phyloP scores from a whole-genome alignment of 1,140 invertebrate genomes.

The Drosophila elegans region DNA sequence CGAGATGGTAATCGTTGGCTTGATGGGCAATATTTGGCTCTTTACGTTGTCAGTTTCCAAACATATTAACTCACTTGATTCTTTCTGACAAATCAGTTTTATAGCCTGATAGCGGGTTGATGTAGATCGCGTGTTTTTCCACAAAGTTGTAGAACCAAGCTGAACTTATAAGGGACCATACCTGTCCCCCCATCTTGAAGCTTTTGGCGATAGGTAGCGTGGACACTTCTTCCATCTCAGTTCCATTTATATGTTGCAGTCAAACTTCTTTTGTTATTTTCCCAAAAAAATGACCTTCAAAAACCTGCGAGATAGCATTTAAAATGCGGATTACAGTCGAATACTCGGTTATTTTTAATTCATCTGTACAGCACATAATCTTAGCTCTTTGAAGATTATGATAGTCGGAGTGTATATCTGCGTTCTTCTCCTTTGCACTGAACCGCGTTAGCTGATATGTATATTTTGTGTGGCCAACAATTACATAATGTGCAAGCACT shows the following conservation, averaged over 20 bases:
- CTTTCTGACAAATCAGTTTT: constrained; percentile 1
- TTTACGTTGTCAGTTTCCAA: background rate
- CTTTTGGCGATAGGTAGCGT: background rate
- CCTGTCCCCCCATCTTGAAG: too few relatives aligned
- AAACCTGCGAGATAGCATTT: background rate
- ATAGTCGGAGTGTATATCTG: constrained; percentile 7
- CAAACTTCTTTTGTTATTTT: background rate
- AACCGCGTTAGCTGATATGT: too few relatives aligned
- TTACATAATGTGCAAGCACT: too few relatives aligned
- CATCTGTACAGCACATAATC: constrained; percentile 8
- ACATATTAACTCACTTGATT: background rate
- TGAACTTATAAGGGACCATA: too few relatives aligned
- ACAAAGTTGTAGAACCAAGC: background rate
- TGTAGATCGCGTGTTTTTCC: background rate
- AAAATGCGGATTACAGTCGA: background rate
- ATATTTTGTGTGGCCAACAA: too few relatives aligned
- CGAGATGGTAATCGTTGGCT: background rate
- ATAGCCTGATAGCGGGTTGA: background rate
- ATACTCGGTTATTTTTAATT: background rate
- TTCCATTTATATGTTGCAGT: background rate
- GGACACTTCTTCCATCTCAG: background rate
- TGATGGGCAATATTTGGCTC: background rate
- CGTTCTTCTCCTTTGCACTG: background rate
- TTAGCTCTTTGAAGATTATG: constrained; percentile 7
- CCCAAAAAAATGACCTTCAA: background rate